Percentiles rank a stretch among this genome's conserved stretches.
Evolutionary conservation across 2,888 invertebrate genomes (phyloP).

Genomic region (Cryptus viduatorius): DNA sequence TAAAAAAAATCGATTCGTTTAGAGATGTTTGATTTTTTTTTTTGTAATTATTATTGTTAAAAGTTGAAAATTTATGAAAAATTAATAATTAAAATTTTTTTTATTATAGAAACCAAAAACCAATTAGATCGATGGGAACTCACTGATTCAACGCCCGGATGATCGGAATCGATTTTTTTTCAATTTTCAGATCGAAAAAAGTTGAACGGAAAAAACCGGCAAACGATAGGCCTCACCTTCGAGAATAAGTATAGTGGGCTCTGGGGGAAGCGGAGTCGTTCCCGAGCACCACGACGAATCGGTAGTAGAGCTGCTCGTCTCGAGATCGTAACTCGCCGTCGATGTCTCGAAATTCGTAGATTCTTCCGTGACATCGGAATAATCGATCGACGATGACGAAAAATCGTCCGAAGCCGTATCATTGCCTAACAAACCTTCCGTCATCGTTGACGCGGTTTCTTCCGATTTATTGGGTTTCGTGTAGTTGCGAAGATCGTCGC

Average conservation of each 20-base stretch:
- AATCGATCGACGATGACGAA: constrained; percentile 52
- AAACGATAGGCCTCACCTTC: constrained; percentile 89
- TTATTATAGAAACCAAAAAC: not conserved
- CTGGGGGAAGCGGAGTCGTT: constrained; percentile 87
- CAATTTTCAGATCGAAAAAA: not conserved
- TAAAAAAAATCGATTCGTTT: constrained; percentile 27
- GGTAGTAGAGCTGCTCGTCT: constrained; percentile 74
- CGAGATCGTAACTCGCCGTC: constrained; percentile 45
- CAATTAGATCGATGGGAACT: not conserved
- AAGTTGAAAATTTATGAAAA: too few relatives aligned
- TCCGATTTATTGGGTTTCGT: not conserved
- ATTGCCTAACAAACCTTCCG: constrained; percentile 68
- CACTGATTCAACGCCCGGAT: constrained; percentile 27
- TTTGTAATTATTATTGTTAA: not conserved
- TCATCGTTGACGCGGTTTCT: constrained; percentile 7
- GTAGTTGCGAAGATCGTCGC: constrained; percentile 36
- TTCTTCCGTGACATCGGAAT: constrained; percentile 53
- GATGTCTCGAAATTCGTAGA: constrained; percentile 34
- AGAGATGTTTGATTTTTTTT: not conserved
- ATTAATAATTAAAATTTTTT: not conserved
- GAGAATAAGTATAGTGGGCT: constrained; percentile 92
- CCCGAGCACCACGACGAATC: constrained; percentile 81
- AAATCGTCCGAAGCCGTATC: constrained; percentile 61
- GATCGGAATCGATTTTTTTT: constrained; percentile 1
- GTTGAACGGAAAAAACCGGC: constrained; percentile 27